Evolutionary conservation across 2,113 vertebrate genomes (phyloP).

Genomic region (Lanius ludovicianus): DNA sequence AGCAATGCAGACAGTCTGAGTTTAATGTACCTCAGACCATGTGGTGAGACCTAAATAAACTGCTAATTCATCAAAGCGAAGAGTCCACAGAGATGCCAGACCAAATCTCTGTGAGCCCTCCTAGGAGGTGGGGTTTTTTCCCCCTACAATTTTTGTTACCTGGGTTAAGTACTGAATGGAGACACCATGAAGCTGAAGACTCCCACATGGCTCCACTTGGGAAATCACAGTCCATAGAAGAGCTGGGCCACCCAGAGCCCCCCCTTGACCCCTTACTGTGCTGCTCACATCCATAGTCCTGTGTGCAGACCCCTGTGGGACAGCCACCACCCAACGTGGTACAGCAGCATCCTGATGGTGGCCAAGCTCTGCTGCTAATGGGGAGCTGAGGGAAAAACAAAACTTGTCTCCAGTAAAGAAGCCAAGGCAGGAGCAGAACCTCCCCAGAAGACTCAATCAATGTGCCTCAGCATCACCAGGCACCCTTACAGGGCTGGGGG

Average conservation of each 20-base stretch:
- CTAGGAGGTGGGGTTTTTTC: rapidly evolving
- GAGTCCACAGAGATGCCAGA: not conserved
- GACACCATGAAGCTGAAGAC: rapidly evolving
- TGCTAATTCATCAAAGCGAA: not conserved
- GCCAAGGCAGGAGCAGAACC: not conserved
- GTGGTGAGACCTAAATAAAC: not conserved
- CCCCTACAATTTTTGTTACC: not conserved
- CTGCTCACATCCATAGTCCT: not conserved
- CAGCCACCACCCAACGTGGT: not conserved
- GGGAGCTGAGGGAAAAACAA: not conserved
- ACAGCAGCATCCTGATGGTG: not conserved
- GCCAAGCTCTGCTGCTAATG: not conserved
- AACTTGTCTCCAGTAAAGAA: not conserved
- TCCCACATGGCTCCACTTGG: not conserved
- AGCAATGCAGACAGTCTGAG: not conserved
- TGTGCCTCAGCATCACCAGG: not conserved
- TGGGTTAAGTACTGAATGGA: not conserved
- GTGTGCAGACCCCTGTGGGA: not conserved
- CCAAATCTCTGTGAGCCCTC: not conserved
- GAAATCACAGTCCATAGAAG: not conserved
- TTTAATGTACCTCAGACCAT: not conserved
- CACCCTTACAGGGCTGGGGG: not conserved
- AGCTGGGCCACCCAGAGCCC: not conserved
- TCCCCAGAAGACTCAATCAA: not conserved
- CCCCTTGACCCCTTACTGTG: not conserved